phyloP scores from a whole-genome alignment of 2,113 vertebrate species.

The Asarcornis scutulata region DNA sequence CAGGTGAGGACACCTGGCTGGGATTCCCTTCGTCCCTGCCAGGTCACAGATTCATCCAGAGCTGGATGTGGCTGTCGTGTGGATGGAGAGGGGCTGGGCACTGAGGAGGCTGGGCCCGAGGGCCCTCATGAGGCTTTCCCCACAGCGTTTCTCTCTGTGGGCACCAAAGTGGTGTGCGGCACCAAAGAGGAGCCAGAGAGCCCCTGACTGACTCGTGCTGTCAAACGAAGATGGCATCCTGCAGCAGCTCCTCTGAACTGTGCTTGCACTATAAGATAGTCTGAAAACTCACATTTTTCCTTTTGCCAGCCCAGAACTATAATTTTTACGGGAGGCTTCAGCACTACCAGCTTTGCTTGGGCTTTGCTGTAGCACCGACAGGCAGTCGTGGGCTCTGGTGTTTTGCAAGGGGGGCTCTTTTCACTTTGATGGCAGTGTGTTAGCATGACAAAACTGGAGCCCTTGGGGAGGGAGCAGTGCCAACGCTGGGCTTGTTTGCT shows the following conservation, averaged over 20 bases:
- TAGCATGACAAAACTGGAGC: neutral
- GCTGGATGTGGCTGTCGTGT: neutral
- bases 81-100: neutral
- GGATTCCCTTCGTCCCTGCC: neutral
- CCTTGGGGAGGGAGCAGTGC: neutral
- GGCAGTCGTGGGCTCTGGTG: accelerated
- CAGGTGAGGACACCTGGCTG: neutral
- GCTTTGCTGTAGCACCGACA: neutral
- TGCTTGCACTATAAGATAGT: neutral
- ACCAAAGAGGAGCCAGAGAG: neutral
- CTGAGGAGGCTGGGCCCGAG: neutral
- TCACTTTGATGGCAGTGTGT: neutral
- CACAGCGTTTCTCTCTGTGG: neutral
- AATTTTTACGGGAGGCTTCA: neutral
- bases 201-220: neutral
- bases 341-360: neutral
- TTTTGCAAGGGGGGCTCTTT: neutral
- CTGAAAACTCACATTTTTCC: neutral
- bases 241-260: neutral
- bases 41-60: neutral
- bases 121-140: neutral
- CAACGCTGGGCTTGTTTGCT: neutral
- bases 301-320: neutral
- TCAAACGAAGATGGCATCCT: neutral
- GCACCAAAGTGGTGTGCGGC: neutral